These are phyloP conservation scores for Notodonta ziczac DNA, from an alignment of 2,888 invertebrate genomes.

Conservation along the genomic window DNA sequence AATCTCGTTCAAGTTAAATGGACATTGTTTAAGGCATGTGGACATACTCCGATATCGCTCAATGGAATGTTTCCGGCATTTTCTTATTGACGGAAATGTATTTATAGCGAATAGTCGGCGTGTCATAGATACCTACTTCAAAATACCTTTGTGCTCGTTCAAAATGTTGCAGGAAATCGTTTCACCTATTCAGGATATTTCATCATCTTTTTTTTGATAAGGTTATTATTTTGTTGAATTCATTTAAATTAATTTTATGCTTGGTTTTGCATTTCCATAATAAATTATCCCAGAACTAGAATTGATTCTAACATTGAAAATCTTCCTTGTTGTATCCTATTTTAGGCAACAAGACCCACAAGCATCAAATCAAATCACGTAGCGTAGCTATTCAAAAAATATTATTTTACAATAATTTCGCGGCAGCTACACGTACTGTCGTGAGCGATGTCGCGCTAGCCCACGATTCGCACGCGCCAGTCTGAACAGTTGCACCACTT, in stretches of 20 bases:
- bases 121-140: conserved; percentile 6
- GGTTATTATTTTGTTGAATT: not conserved
- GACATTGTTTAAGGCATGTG: conserved; percentile 5
- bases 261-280: not conserved
- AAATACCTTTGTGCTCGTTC: conserved; percentile 3
- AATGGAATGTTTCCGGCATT: conserved; percentile 26
- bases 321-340: no score
- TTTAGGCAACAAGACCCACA: no score
- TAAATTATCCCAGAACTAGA: no score
- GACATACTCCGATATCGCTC: conserved; percentile 5
- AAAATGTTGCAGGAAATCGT: conserved; percentile 2
- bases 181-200: not conserved
- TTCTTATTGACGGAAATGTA: conserved; percentile 33
- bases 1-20: not conserved
- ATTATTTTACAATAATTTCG: no score
- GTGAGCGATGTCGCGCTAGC: no score
- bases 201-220: not conserved
- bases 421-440: no score
- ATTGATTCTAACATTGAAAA: no score
- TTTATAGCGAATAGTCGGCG: conserved; percentile 6
- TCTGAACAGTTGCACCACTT: no score
- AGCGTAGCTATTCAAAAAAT: no score
- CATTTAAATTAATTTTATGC: not conserved
- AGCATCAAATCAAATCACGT: no score
- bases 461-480: no score